Evolutionary conservation across 2,113 vertebrate species (phyloP).

Genomic region (Hyperoodon ampullatus): DNA sequence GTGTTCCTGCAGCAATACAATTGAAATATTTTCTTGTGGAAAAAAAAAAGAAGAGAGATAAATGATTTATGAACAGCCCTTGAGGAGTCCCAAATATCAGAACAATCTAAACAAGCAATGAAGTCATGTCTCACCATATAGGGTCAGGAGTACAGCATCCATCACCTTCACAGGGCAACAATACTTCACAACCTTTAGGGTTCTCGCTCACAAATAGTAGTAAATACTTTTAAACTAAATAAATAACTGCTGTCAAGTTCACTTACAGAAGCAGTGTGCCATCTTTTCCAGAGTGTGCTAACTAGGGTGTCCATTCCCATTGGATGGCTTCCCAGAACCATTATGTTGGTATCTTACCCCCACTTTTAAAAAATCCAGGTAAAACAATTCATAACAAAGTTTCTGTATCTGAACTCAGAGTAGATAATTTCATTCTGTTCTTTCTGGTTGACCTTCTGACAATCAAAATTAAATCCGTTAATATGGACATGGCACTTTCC

Average conservation of each 20-base stretch:
- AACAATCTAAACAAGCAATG: slow-evolving; percentile 92
- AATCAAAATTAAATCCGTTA: slow-evolving; percentile 48
- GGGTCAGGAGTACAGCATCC: slow-evolving; percentile 89
- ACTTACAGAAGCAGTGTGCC: slow-evolving; percentile 86
- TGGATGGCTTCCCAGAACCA: not conserved
- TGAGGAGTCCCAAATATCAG: slow-evolving; percentile 91
- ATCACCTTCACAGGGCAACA: slow-evolving; percentile 89
- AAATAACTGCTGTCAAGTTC: slow-evolving; percentile 89
- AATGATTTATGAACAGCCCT: slow-evolving; percentile 93
- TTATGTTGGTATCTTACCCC: not conserved
- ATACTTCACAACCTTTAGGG: slow-evolving; percentile 89
- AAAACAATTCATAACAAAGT: slow-evolving; percentile 57
- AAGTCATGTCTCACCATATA: slow-evolving; percentile 91
- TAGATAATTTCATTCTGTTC: slow-evolving; percentile 42
- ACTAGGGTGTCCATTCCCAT: slow-evolving; percentile 65
- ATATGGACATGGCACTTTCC: not conserved
- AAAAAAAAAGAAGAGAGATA: slow-evolving; percentile 86
- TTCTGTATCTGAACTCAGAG: slow-evolving; percentile 33
- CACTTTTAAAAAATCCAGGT: slow-evolving; percentile 72
- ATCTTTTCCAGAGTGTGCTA: slow-evolving; percentile 82
- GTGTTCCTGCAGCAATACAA: slow-evolving; percentile 88
- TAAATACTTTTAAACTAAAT: slow-evolving; percentile 91
- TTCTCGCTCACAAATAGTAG: slow-evolving; percentile 87
- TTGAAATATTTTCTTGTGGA: slow-evolving; percentile 89
- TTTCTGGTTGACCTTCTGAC: slow-evolving; percentile 39